Evolutionary conservation across 2,113 vertebrate species (phyloP).

Genomic region (Sardina pilchardus): DNA sequence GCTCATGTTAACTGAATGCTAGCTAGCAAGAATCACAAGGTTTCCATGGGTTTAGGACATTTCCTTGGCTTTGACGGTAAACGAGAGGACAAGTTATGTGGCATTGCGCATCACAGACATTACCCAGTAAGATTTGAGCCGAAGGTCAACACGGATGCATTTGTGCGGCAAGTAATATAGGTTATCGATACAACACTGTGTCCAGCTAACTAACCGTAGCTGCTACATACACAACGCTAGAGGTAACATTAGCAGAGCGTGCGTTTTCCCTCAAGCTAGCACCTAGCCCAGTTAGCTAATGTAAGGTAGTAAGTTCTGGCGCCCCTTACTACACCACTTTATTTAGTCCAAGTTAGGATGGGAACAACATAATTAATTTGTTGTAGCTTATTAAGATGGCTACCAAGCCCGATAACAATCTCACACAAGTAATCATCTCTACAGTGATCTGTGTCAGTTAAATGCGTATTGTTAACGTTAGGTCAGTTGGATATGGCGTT

Average conservation of each 20-base stretch:
- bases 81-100: neutral
- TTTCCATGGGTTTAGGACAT: neutral
- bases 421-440: too few species aligned
- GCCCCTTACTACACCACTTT: neutral
- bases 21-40: neutral
- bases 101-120: neutral
- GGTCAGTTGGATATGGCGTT: neutral
- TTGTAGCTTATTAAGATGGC: neutral
- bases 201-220: too few species aligned
- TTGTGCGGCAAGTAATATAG: too few species aligned
- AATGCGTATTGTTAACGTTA: neutral
- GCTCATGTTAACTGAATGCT: neutral
- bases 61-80: neutral
- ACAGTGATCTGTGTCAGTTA: too few species aligned
- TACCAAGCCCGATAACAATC: too few species aligned
- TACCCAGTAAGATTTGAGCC: neutral
- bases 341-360: neutral
- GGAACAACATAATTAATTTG: neutral
- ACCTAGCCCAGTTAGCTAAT: neutral
- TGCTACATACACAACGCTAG: too few species aligned
- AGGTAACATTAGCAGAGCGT: neutral
- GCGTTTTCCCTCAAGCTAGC: neutral
- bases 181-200: too few species aligned
- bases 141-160: neutral
- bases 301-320: neutral